Base-by-base conservation (phyloP, 1,140 invertebrate species). In the Eumaeus atala region DNA sequence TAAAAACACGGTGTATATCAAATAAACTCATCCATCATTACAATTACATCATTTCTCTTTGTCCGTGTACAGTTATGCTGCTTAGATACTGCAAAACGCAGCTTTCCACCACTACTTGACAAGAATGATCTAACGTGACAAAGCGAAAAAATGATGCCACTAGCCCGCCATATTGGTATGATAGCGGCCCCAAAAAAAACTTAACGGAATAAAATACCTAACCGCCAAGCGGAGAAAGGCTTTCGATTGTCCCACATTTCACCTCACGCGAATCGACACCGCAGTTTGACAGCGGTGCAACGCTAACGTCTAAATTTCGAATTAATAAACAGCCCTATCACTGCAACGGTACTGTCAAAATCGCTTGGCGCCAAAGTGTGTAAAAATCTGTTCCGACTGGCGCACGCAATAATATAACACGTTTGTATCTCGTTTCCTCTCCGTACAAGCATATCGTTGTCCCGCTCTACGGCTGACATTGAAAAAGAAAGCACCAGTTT, bases 121-220 rank as follows among this genome's bases (percentile, higher is more conserved):
- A 77, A 84, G 84, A 87, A 84, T 87, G 84, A 87, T 87, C 84
- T 87, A 87, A 87, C 84, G 80, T 84, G 84, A 87, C 84, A 77
- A 78, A 82, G 81, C 79, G 74, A 84, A 84, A 83, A 87, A 87
- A 84, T 78, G 72, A 84, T 84, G 78, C 84, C 80, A 81, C 74
- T 72, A 69, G 68, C 64, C 83, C 72, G 77, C 77, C 78, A 77
- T 82, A 77, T 84, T 80, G 72, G 72, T 78, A 71, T 84, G 80
- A 84, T 83, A 77, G 70, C 79, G 70, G 73, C 78, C 73, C 73
- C 77, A 84, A 87, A 87, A 86, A 87, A 86, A 87, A 87, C 84
- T 72, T 87, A 87, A 87, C 84, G 80, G 84, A 82, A 84, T 87
- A 87, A 87, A 87, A 87, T 87, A 82, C 81, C 80, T 82, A 87